A percentile compares a stretch with the other conserved stretches of the same genome.
Evolutionary conservation across 2,113 vertebrate species (phyloP).

Genomic region (Callionymus lyra): DNA sequence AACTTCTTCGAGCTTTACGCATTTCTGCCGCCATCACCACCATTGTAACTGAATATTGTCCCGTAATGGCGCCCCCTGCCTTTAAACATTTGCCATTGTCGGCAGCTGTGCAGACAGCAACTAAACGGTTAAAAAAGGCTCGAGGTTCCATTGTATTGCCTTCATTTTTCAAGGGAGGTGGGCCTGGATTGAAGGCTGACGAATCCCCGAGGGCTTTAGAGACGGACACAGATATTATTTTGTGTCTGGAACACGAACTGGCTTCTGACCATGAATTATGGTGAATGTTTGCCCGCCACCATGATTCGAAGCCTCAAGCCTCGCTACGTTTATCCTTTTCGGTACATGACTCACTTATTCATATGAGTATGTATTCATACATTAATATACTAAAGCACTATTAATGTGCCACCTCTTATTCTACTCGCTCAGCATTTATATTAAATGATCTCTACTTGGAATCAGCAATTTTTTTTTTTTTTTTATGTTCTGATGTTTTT

Average conservation of each 20-base stretch:
- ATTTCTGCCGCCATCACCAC: conserved; percentile 21
- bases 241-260: conserved; percentile 25
- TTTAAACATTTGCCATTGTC: conserved; percentile 45
- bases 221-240: conserved; percentile 20
- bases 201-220: conserved; percentile 10
- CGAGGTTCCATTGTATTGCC: conserved; percentile 7
- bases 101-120: conserved; percentile 23
- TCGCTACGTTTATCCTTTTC: conserved; percentile 61
- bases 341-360: conserved; percentile 68
- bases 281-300: conserved; percentile 17
- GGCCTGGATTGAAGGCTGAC: too few species aligned
- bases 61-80: conserved; percentile 30
- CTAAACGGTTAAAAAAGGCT: conserved; percentile 44
- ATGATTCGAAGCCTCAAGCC: conserved; percentile 53
- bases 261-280: conserved; percentile 18
- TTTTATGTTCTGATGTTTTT: conserved; percentile 35
- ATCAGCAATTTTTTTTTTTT: conserved; percentile 55
- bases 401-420: conserved; percentile 67
- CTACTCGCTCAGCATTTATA: conserved; percentile 73
- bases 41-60: conserved; percentile 13
- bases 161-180: not conserved
- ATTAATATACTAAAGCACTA: conserved; percentile 70
- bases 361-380: conserved; percentile 68
- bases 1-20: too few species aligned
- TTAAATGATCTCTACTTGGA: conserved; percentile 73